phyloP scores from a whole-genome alignment of 2,113 vertebrate genomes.

The Patagioenas fasciata region DNA sequence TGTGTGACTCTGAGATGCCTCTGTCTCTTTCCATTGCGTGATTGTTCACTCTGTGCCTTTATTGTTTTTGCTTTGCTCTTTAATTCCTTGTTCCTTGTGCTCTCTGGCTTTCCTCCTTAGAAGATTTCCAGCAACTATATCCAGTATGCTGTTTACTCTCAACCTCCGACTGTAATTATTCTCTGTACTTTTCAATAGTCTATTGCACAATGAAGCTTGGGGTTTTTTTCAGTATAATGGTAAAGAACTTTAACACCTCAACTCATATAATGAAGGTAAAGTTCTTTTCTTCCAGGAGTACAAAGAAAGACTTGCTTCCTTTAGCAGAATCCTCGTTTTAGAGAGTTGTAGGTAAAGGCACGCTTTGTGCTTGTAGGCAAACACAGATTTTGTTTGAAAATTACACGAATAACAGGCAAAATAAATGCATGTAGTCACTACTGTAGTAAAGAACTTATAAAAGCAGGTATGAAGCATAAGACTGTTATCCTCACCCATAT shows the following conservation, averaged over 20 bases:
- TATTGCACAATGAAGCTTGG: neutral
- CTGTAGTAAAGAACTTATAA: neutral
- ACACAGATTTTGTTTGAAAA: neutral
- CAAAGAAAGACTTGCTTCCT: neutral
- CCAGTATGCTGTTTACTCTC: neutral
- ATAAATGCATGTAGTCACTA: neutral
- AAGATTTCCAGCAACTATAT: neutral
- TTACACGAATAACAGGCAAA: neutral
- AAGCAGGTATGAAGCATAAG: neutral
- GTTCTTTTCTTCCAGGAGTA: neutral
- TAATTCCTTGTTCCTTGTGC: neutral
- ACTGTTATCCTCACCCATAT: neutral
- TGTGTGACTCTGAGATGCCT: neutral
- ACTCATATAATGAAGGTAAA: neutral
- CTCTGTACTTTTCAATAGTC: neutral
- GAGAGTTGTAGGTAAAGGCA: neutral
- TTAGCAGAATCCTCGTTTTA: neutral
- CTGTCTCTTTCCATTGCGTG: neutral
- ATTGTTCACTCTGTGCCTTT: neutral
- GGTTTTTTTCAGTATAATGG: neutral
- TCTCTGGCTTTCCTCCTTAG: neutral
- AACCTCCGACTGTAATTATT: neutral
- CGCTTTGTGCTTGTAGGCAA: neutral
- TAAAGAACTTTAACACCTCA: neutral
- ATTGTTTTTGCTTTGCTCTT: neutral